Conservation (phyloP, 2,888 invertebrate genomes). For the Tromatobia lineatoria region DNA sequence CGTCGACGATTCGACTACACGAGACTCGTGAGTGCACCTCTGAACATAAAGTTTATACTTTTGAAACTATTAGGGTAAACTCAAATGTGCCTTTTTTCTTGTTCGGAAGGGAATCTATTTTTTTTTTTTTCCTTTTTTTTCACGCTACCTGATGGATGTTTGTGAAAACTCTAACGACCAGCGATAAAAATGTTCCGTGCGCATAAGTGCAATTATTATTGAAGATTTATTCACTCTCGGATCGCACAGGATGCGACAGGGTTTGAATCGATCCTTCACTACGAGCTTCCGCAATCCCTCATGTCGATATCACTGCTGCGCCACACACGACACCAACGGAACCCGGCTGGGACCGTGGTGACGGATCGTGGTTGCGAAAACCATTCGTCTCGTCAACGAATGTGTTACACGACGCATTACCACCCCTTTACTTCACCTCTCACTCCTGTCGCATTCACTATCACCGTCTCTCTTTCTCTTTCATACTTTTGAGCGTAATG, state of each 20-base stretch:
- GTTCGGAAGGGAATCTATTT: slow-evolving; percentile 63
- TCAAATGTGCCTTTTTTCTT: slow-evolving; percentile 65
- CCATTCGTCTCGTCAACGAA: slow-evolving; percentile 63
- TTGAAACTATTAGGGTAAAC: not conserved
- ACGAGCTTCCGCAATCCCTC: slow-evolving; percentile 44
- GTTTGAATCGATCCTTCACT: slow-evolving; percentile 44
- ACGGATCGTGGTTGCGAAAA: slow-evolving; percentile 59
- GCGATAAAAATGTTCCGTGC: not conserved
- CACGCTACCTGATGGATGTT: not conserved
- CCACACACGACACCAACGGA: slow-evolving; percentile 5
- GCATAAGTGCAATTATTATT: slow-evolving; percentile 40
- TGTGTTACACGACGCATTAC: slow-evolving; percentile 63
- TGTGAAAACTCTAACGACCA: not conserved
- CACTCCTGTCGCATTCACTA: slow-evolving; percentile 47
- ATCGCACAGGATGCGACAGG: slow-evolving; percentile 15
- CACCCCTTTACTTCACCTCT: slow-evolving; percentile 27
- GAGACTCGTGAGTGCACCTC: slow-evolving; percentile 25
- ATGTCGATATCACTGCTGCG: slow-evolving; percentile 44
- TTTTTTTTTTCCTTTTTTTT: slow-evolving; percentile 59
- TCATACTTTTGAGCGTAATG: slow-evolving; percentile 41
- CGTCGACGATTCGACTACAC: slow-evolving; percentile 38
- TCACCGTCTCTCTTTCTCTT: slow-evolving; percentile 29
- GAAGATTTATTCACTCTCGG: slow-evolving; percentile 47
- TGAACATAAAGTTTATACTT: slow-evolving; percentile 14
- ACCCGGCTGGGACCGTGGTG: slow-evolving; percentile 40